Percentiles rank a stretch among this genome's conserved stretches.
Evolutionary conservation across 2,113 vertebrate species (phyloP).

Genomic region (Coregonus clupeaformis): DNA sequence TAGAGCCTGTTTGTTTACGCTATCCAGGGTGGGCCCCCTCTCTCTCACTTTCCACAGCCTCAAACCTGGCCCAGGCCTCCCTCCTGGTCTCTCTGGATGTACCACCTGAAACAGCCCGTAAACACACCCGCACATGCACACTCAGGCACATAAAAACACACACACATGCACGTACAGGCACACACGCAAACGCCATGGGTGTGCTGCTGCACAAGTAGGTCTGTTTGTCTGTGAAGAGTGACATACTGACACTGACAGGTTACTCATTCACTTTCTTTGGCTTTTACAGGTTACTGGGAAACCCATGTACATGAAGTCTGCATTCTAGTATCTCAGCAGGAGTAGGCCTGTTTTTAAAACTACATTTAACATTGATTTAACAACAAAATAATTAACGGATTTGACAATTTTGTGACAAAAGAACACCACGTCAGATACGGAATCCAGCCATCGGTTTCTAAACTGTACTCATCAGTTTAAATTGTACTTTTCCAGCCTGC

Average conservation of each 20-base stretch:
- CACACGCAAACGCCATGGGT: not conserved
- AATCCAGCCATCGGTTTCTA: not conserved
- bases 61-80: slow-evolving; percentile 7
- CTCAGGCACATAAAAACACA: not conserved
- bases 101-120: not conserved
- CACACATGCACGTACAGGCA: too few species aligned
- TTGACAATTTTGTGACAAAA: not conserved
- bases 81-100: not conserved
- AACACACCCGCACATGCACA: not conserved
- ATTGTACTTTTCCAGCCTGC: not conserved
- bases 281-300: not conserved
- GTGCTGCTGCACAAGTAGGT: not conserved
- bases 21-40: slow-evolving; percentile 34
- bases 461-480: not conserved
- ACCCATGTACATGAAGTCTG: not conserved
- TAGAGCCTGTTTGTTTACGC: slow-evolving; percentile 43
- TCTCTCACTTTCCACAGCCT: slow-evolving; percentile 4
- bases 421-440: not conserved
- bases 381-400: not conserved
- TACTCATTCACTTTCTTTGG: not conserved
- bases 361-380: not conserved
- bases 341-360: not conserved
- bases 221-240: not conserved
- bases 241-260: not conserved
- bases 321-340: not conserved